Conservation (phyloP, 2,888 invertebrate genomes). For the Cylloceria caligata region DNA sequence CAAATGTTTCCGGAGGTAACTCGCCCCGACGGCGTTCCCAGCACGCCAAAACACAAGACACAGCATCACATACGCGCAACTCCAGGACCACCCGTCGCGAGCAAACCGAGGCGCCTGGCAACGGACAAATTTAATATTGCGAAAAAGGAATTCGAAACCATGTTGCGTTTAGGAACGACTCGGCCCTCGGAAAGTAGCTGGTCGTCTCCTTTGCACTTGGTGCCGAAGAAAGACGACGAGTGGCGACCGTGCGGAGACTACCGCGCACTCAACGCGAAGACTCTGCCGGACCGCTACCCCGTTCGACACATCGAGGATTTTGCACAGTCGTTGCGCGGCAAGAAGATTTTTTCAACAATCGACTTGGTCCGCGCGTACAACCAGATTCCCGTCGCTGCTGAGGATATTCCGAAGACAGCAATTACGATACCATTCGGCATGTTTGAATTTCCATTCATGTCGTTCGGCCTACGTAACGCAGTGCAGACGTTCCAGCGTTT, state of each 20-base stretch:
- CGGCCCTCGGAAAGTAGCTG: slow-evolving; percentile 73
- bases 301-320: slow-evolving; percentile 3
- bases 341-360: slow-evolving; percentile 14
- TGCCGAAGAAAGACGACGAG: slow-evolving; percentile 72
- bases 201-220: slow-evolving; percentile 75
- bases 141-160: slow-evolving; percentile 74
- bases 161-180: slow-evolving; percentile 72
- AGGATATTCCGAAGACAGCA: slow-evolving; percentile 49
- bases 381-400: neutral
- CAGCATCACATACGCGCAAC: slow-evolving; percentile 73
- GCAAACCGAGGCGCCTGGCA: slow-evolving; percentile 74
- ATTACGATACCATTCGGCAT: slow-evolving; percentile 70
- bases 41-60: slow-evolving; percentile 64
- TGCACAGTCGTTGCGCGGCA: slow-evolving; percentile 1
- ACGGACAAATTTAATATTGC: slow-evolving; percentile 73
- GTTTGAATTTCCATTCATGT: slow-evolving; percentile 73
- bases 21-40: slow-evolving; percentile 32
- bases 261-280: slow-evolving; percentile 11
- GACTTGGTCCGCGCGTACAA: slow-evolving; percentile 13
- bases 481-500: slow-evolving; percentile 79
- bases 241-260: slow-evolving; percentile 76
- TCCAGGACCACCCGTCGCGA: slow-evolving; percentile 69
- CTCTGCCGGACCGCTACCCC: slow-evolving; percentile 4
- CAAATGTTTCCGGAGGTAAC: slow-evolving; percentile 41
- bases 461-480: slow-evolving; percentile 76